Percentiles rank a stretch among this genome's conserved stretches.
Conservation (phyloP, 2,113 vertebrate species). For the Forbesichthys papilliferus region DNA sequence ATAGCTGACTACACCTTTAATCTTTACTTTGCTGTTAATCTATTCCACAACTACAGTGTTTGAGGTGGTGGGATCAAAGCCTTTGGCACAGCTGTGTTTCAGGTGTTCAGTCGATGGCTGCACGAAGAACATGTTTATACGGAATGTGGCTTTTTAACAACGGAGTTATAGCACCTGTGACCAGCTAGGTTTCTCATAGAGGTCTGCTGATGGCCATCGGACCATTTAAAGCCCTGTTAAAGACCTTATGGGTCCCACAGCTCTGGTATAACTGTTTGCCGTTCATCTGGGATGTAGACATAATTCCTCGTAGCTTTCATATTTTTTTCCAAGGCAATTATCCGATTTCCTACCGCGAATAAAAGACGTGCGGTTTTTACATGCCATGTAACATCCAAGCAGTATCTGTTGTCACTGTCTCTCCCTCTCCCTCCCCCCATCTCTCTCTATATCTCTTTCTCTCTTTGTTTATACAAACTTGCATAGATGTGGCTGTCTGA, state of each 20-base stretch:
- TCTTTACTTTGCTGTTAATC: background rate
- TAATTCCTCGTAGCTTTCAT: constrained; percentile 40
- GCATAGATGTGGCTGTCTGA: constrained; percentile 29
- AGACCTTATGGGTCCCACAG: too few relatives aligned
- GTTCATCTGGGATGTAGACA: constrained; percentile 29
- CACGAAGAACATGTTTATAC: background rate
- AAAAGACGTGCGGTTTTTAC: constrained; percentile 24
- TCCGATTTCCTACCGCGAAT: background rate
- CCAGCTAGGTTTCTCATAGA: background rate
- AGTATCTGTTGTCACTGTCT: constrained; percentile 1
- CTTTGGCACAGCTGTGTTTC: background rate
- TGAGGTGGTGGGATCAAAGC: background rate
- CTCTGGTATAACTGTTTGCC: constrained; percentile 23
- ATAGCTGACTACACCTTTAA: background rate
- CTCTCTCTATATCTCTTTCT: too few relatives aligned
- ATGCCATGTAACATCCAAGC: constrained; percentile 29
- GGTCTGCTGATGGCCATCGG: background rate
- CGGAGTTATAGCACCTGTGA: background rate
- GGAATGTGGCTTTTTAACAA: background rate
- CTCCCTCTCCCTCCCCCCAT: background rate
- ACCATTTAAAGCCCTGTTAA: background rate
- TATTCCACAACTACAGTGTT: background rate
- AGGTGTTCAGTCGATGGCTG: background rate
- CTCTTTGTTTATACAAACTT: background rate
- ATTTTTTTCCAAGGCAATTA: constrained; percentile 31